A percentile compares a stretch with the other conserved stretches of the same genome.
These are phyloP conservation scores for Hippasteria phrygiana DNA, from an alignment of 53 echinoderm and acorn worm genomes.

Conservation along the genomic window DNA sequence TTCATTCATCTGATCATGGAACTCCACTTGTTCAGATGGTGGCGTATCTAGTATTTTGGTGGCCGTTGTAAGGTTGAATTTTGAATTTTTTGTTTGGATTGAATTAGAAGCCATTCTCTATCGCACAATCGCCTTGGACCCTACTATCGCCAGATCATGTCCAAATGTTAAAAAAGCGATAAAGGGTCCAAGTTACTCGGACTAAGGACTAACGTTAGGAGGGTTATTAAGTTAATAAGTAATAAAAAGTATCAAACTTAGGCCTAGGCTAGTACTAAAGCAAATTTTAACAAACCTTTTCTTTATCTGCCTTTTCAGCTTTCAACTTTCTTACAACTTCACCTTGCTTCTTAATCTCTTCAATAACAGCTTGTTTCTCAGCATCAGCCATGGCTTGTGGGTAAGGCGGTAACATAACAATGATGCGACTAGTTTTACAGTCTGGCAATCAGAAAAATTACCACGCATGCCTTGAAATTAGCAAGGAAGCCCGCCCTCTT, in stretches of 20 bases:
- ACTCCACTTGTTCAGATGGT: too few relatives aligned
- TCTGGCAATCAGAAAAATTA: background rate
- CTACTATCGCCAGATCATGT: too few relatives aligned
- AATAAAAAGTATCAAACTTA: background rate
- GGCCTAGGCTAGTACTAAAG: background rate
- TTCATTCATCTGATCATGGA: too few relatives aligned
- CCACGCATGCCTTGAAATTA: background rate
- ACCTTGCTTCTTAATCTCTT: constrained; percentile 85
- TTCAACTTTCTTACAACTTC: constrained; percentile 85
- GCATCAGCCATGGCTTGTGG: constrained; percentile 46
- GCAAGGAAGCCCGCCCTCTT: background rate
- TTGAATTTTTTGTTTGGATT: too few relatives aligned
- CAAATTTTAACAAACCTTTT: constrained; percentile 66
- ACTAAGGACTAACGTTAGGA: too few relatives aligned
- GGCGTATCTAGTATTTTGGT: too few relatives aligned
- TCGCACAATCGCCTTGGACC: too few relatives aligned
- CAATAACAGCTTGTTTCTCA: constrained; percentile 72
- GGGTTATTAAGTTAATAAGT: background rate
- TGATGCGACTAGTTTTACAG: background rate
- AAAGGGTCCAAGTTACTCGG: too few relatives aligned
- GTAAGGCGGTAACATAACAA: background rate
- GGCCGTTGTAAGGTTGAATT: too few relatives aligned
- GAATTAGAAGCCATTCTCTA: too few relatives aligned
- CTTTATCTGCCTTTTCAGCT: constrained; percentile 80
- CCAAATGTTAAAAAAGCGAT: too few relatives aligned